These are phyloP conservation scores for Antrozous pallidus DNA, from an alignment of 2,797 vertebrate genomes.

Conservation along the genomic window DNA sequence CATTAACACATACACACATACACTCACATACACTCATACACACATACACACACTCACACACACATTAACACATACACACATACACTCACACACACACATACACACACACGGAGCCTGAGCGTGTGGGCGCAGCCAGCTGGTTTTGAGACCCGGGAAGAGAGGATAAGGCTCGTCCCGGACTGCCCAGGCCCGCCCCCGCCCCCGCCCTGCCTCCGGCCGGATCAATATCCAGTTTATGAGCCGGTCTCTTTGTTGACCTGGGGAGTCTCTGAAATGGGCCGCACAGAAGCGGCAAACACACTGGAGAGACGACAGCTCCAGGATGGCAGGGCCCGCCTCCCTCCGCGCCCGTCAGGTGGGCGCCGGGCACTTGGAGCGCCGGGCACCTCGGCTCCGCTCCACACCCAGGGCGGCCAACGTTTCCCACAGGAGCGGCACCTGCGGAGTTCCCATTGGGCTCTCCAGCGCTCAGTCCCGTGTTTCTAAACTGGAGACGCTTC, in stretches of 20 bases:
- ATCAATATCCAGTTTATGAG: rapidly evolving
- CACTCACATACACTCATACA: too few species aligned
- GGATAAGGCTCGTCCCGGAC: rapidly evolving
- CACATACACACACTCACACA: too few species aligned
- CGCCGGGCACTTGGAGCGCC: too few species aligned
- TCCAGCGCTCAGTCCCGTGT: neutral
- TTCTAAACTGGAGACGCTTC: neutral
- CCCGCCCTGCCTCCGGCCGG: rapidly evolving
- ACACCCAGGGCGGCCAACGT: too few species aligned
- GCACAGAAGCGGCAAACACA: rapidly evolving
- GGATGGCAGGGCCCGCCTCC: neutral
- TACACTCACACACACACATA: too few species aligned
- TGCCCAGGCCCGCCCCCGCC: rapidly evolving
- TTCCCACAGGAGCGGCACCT: neutral
- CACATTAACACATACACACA: too few species aligned
- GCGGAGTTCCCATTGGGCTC: neutral
- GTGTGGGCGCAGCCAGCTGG: too few species aligned
- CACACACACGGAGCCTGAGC: too few species aligned
- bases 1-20: too few species aligned
- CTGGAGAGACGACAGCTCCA: rapidly evolving
- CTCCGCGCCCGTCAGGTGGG: too few species aligned
- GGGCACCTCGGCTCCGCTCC: neutral
- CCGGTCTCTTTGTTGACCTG: rapidly evolving
- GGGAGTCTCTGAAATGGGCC: neutral
- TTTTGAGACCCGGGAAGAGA: neutral